Evolutionary conservation across 2,888 invertebrate genomes (phyloP).

Genomic region (Bedellia somnulentella): DNA sequence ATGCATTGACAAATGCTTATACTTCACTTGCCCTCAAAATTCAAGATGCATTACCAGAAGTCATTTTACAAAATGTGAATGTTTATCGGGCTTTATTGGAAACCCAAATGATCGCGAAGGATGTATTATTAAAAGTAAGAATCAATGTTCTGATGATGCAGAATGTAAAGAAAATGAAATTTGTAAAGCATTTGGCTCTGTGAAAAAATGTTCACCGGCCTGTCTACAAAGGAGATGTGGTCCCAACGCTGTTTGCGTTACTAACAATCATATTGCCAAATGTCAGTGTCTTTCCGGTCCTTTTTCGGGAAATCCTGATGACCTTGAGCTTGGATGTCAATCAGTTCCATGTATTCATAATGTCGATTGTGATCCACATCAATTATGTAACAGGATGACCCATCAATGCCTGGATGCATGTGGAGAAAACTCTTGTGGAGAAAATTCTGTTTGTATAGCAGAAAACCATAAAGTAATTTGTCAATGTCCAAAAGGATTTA

Average conservation of each 20-base stretch:
- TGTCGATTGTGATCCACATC: constrained; percentile 76
- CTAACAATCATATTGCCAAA: constrained; percentile 86
- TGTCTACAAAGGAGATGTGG: constrained; percentile 80
- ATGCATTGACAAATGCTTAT: constrained; percentile 75
- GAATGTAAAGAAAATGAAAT: constrained; percentile 83
- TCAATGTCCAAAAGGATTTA: constrained; percentile 83
- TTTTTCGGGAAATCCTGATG: constrained; percentile 84
- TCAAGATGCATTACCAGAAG: constrained; percentile 75
- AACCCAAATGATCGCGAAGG: constrained; percentile 90
- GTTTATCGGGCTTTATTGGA: constrained; percentile 79
- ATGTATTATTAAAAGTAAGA: constrained; percentile 72
- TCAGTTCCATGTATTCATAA: constrained; percentile 86
- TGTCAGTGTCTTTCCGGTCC: constrained; percentile 89
- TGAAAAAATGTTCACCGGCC: constrained; percentile 72
- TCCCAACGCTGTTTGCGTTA: constrained; percentile 83
- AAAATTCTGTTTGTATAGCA: constrained; percentile 84
- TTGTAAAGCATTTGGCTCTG: constrained; percentile 66
- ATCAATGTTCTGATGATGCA: constrained; percentile 76
- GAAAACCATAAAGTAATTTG: constrained; percentile 82
- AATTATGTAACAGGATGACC: constrained; percentile 80
- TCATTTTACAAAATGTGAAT: constrained; percentile 81
- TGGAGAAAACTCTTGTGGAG: constrained; percentile 79
- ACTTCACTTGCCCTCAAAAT: constrained; percentile 83
- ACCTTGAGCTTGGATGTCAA: constrained; percentile 72
- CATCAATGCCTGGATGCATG: constrained; percentile 83